phyloP scores from a whole-genome alignment of 2,113 vertebrate genomes.

The Rafetus swinhoei region DNA sequence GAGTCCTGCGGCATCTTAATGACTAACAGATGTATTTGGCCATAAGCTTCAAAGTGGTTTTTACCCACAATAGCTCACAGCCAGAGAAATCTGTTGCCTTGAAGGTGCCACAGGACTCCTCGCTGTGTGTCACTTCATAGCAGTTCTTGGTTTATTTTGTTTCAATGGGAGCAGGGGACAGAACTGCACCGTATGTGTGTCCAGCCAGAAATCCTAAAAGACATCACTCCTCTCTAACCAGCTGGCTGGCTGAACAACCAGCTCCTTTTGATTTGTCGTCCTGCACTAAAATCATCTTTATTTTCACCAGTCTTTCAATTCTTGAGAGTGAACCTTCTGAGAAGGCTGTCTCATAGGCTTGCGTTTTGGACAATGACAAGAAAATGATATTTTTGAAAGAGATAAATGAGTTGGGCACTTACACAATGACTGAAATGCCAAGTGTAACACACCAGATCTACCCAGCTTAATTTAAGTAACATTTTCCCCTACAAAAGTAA shows the following conservation, averaged over 20 bases:
- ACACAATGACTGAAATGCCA: fast-evolving
- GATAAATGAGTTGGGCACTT: fast-evolving
- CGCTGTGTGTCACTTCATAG: fast-evolving
- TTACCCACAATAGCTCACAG: no score
- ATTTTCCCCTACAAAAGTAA: neutral
- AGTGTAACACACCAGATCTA: neutral
- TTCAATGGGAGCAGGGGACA: fast-evolving
- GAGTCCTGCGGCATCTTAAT: no score
- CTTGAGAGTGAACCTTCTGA: neutral
- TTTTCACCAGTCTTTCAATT: neutral
- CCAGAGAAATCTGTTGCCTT: no score
- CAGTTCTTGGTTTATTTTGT: fast-evolving
- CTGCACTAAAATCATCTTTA: fast-evolving
- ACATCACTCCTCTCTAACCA: fast-evolving
- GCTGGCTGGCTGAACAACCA: fast-evolving
- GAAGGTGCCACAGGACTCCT: no score
- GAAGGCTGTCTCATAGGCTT: fast-evolving
- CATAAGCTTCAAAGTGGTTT: no score
- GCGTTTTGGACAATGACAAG: neutral
- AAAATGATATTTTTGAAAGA: neutral
- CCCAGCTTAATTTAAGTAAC: neutral
- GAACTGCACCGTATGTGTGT: neutral
- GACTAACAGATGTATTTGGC: no score
- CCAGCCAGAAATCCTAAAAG: fast-evolving
- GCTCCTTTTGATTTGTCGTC: neutral